These are phyloP conservation scores for Trinectes maculatus DNA, from an alignment of 2,113 vertebrate species.

Conservation along the genomic window DNA sequence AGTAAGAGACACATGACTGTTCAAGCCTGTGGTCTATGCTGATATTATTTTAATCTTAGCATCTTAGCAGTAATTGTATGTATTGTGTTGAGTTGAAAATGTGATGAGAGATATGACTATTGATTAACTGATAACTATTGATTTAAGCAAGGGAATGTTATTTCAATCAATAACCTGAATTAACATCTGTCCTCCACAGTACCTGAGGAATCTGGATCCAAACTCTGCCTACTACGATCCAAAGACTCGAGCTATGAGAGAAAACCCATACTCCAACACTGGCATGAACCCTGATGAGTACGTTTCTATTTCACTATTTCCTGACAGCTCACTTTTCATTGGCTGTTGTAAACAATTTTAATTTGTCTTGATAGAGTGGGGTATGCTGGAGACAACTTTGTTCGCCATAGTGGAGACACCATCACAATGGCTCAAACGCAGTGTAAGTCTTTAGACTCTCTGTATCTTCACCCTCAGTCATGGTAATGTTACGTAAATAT, in stretches of 20 bases:
- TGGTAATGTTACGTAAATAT: neutral
- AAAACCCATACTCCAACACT: slow-evolving; percentile 95
- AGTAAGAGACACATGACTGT: slow-evolving; percentile 72
- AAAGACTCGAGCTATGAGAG: slow-evolving; percentile 98
- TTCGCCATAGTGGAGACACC: slow-evolving; percentile 92
- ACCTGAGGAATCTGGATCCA: slow-evolving; percentile 96
- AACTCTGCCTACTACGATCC: slow-evolving; percentile 99
- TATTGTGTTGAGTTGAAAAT: no score
- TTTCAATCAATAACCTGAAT: neutral
- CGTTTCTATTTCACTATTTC: slow-evolving; percentile 56
- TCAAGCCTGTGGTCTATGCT: neutral
- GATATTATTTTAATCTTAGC: neutral
- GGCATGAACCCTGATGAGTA: slow-evolving; percentile 98
- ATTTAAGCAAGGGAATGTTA: neutral
- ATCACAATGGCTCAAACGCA: slow-evolving; percentile 98
- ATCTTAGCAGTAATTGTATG: no score
- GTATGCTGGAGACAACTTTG: slow-evolving; percentile 98
- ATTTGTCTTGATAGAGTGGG: slow-evolving; percentile 86
- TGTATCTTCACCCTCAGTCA: neutral
- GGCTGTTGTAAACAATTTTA: neutral
- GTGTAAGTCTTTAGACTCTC: slow-evolving; percentile 80
- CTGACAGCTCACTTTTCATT: neutral
- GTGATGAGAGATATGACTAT: neutral
- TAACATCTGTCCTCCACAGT: slow-evolving; percentile 77
- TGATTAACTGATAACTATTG: neutral